Base-by-base conservation (phyloP, 1,140 invertebrate species). In the Anastatus disparis region DNA sequence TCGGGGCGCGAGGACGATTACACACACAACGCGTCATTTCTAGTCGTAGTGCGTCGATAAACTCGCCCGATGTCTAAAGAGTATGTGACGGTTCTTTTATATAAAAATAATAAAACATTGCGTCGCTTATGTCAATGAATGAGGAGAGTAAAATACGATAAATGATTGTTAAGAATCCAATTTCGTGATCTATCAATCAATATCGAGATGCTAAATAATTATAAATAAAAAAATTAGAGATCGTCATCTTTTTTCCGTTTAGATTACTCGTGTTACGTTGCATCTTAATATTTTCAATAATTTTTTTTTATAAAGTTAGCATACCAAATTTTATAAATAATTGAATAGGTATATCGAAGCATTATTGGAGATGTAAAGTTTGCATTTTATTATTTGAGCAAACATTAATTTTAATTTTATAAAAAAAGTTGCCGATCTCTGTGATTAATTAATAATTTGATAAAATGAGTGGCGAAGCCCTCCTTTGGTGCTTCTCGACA, bases 11-110 rank as follows among this genome's bases (percentile, higher is more conserved):
- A 67, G 48, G 42, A 67, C 55, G 64, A 63, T 65, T 50, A 65
- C 24, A 59, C n/a, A n/a, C n/a, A n/a, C n/a, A n/a, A n/a, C 66
- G 52, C 62, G 44, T 59, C 17, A 70, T 73, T 69, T 69, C 67
- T 75, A 67, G 71, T 73, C 64, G 50, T 53, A 61, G 59, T 65
- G 59, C 65, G 65, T 72, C 65, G 66, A 59, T 68, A 65, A n/a
- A 40, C 50, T 65, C 59, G 50, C 35, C 68, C 44, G 69, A 71
- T 71, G 70, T 62, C 70, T 71, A 71, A 40, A 35, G 55, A 62
- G 29, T 63, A 12, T 66, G 46, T 46, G 38, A 48, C 27, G 65
- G 20, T 48, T 42, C 2, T 55, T 10, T 55, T 7, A 53, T 8
- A 50, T 31, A 29, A 46, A 24, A 48, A 59, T 13, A n/a, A n/a